Conservation (phyloP, 2,888 invertebrate species). For the Acleris emargana region DNA sequence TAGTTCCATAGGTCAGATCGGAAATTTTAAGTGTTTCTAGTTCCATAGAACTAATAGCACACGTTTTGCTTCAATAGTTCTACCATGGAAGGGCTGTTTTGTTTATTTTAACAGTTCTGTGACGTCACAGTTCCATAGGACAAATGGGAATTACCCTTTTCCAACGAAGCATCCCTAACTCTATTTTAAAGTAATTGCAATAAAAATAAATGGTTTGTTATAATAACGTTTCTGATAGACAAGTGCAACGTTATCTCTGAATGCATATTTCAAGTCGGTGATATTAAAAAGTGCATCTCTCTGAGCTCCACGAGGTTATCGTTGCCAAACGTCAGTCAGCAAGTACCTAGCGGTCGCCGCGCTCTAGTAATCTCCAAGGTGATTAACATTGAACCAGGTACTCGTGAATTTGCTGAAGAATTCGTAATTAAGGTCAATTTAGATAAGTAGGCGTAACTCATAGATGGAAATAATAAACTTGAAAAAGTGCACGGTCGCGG, state of each 20-base stretch:
- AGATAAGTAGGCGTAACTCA: slow-evolving; percentile 3
- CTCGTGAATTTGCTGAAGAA: slow-evolving; percentile 11
- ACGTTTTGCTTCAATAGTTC: no score
- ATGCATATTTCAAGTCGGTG: slow-evolving; percentile 6
- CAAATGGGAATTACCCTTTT: no score
- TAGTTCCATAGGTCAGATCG: no score
- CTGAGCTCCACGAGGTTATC: slow-evolving; percentile 40
- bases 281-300: slow-evolving; percentile 28
- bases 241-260: not conserved
- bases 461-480: not conserved
- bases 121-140: no score
- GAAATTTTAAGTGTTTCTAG: no score
- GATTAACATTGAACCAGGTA: slow-evolving; percentile 49
- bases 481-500: not conserved
- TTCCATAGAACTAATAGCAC: no score
- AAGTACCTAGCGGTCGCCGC: slow-evolving; percentile 64
- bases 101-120: no score
- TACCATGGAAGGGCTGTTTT: no score
- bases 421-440: slow-evolving; percentile 17
- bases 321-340: slow-evolving; percentile 68
- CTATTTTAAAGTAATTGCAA: no score
- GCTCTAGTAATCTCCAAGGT: slow-evolving; percentile 75
- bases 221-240: no score
- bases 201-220: no score
- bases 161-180: no score